phyloP scores from a whole-genome alignment of 1,140 invertebrate species.

The Sycophaga agraensis region DNA sequence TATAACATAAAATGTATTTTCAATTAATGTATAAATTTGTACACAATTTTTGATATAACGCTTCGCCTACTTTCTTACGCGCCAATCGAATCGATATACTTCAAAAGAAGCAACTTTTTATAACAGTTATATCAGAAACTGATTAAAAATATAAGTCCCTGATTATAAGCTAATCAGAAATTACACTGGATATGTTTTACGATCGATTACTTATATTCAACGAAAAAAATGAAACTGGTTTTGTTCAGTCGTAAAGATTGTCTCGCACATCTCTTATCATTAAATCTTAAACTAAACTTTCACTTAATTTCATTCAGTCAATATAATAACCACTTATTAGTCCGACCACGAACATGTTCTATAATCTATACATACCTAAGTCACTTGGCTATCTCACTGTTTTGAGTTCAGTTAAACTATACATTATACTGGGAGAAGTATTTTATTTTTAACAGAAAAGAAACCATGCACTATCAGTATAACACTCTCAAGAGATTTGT shows the following conservation, averaged over 20 bases:
- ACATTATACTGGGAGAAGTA: too few species aligned
- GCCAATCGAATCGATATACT: not conserved
- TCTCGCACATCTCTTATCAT: not conserved
- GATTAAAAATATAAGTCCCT: too few species aligned
- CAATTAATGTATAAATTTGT: too few species aligned
- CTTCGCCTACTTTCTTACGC: constrained; percentile 7
- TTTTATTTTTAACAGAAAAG: too few species aligned
- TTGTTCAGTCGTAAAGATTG: not conserved
- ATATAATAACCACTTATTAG: not conserved
- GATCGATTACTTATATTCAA: too few species aligned
- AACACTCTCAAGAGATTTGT: too few species aligned
- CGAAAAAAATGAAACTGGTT: too few species aligned
- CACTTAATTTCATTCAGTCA: not conserved
- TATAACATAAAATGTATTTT: too few species aligned
- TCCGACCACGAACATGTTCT: not conserved
- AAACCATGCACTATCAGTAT: too few species aligned
- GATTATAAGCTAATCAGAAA: too few species aligned
- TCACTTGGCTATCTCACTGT: not conserved
- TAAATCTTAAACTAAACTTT: not conserved
- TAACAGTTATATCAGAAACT: too few species aligned
- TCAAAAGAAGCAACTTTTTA: not conserved
- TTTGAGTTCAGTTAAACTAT: not conserved
- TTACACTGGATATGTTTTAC: too few species aligned
- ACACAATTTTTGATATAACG: not conserved
- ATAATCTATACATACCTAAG: not conserved